Base-by-base conservation (phyloP, 1,140 invertebrate species). In the Nasonia giraulti region DNA sequence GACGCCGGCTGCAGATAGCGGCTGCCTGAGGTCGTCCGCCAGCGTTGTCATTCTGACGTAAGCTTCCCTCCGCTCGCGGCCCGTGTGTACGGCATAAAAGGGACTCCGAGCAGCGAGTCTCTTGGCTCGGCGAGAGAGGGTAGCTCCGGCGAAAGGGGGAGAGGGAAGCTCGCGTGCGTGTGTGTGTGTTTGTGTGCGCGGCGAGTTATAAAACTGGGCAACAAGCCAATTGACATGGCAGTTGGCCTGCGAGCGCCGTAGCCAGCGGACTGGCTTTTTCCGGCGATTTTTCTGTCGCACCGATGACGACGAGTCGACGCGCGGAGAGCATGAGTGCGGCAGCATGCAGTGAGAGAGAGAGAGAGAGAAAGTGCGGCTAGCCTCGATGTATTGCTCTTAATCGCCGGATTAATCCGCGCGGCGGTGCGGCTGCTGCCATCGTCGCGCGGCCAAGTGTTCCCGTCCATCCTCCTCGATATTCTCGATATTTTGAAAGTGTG, bases 161-260 rank as follows among this genome's bases (percentile, higher is more conserved):
- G 33, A 80, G 37, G 66, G 62, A 33, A 81, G 84, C 80, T n/a
- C 69, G 77, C 37, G 78, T 20, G 68, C 10, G 17, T 31, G 62
- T 14, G n/a, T 68, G 37, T 68, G 37, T 71, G 73, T 85, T 86
- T 31, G n/a, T 44, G 73, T 66, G 17, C 84, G 86, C 88, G 87
- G 85, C 88, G 89, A 91, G 92, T 92, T 92, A 92, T 92, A 92
- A 92, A 91, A 92, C 91, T 92, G 91, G 92, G 92, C 92, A 93
- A 92, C 91, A 91, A 92, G 92, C 92, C 92, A 93, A 93, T 92
- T 92, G 91, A 92, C 91, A 92, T 92, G 90, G 89, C 91, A 93
- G 92, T 93, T 92, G 89, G 91, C 89, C 88, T 89, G 90, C 90
- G 89, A 92, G 89, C 90, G 88, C 88, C 91, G 91, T 88, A 87